phyloP scores from a whole-genome alignment of 2,888 invertebrate genomes.

The Syritta pipiens region DNA sequence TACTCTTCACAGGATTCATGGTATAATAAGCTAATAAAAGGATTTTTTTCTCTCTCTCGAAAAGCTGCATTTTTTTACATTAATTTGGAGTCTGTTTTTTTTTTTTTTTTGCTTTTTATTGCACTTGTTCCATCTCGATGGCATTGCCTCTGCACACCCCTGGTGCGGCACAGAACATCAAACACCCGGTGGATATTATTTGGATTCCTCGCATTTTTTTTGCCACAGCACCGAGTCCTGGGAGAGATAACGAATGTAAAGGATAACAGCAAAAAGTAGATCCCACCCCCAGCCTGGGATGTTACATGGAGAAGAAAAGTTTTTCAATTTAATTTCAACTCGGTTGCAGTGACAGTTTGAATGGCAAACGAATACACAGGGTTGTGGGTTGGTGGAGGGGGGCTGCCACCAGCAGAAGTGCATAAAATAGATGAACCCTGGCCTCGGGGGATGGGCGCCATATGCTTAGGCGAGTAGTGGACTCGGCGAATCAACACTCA shows the following conservation, averaged over 20 bases:
- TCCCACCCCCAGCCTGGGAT: constrained; percentile 27
- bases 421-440: background rate
- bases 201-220: background rate
- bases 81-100: too few relatives aligned
- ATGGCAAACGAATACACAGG: constrained; percentile 22
- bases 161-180: background rate
- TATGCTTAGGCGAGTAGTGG: constrained; percentile 21
- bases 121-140: constrained; percentile 1
- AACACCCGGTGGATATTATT: constrained; percentile 16
- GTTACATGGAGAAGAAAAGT: constrained; percentile 56
- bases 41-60: too few relatives aligned
- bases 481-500: constrained; percentile 14
- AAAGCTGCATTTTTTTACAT: constrained; percentile 54
- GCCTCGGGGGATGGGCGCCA: background rate
- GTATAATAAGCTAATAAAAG: constrained; percentile 62
- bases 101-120: constrained; percentile 30
- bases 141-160: too few relatives aligned
- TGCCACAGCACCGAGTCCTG: constrained; percentile 2
- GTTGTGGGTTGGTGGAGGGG: background rate
- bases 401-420: background rate
- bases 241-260: background rate
- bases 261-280: background rate
- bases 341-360: constrained; percentile 51
- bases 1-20: background rate
- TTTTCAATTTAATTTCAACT: constrained; percentile 68